A percentile compares a stretch with the other conserved stretches of the same genome.
phyloP scores from a whole-genome alignment of 2,113 vertebrate genomes.

The Chaetura pelagica region DNA sequence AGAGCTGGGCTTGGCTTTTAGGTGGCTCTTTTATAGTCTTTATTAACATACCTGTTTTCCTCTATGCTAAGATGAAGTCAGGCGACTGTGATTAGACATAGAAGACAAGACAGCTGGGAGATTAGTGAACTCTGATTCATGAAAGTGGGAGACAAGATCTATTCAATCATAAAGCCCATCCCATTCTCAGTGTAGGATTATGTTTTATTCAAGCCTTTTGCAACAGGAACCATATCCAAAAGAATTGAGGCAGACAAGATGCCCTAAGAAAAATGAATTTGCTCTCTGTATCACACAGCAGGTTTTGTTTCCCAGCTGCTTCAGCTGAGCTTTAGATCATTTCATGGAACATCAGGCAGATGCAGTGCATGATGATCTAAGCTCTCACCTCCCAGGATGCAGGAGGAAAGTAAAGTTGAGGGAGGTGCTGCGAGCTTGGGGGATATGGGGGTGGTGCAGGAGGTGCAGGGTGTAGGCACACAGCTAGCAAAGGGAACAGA shows the following conservation, averaged over 20 bases:
- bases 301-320: background rate
- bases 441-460: background rate
- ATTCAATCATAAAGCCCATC: background rate
- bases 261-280: background rate
- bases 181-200: background rate
- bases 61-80: background rate
- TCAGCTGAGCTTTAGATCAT: background rate
- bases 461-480: background rate
- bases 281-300: background rate
- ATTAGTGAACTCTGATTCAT: background rate
- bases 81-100: accelerated
- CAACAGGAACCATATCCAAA: background rate
- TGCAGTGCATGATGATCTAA: background rate
- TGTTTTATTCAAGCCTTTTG: background rate
- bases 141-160: background rate
- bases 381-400: background rate
- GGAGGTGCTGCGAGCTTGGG: accelerated
- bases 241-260: background rate
- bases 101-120: background rate
- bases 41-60: background rate
- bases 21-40: background rate
- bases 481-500: background rate
- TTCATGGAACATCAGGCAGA: background rate
- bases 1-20: background rate
- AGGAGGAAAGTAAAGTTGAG: background rate